Conservation (phyloP, 2,888 invertebrate species). For the Lycia hirtaria region DNA sequence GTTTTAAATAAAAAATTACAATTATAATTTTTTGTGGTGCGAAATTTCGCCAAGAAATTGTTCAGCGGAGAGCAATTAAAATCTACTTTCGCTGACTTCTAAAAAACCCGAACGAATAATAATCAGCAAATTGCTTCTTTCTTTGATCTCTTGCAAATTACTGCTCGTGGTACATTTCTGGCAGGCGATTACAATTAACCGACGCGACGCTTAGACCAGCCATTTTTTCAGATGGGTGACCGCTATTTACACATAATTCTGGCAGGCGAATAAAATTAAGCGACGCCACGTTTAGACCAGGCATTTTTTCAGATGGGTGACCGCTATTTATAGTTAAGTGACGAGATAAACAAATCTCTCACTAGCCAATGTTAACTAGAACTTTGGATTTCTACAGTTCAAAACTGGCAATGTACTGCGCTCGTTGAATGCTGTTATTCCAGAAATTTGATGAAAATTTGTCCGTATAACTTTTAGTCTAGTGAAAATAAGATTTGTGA, state of each 20-base stretch:
- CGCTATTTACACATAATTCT: no score
- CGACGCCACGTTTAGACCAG: not conserved
- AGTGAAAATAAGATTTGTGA: no score
- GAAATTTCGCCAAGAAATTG: conserved; percentile 27
- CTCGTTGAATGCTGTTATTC: not conserved
- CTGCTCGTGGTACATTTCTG: not conserved
- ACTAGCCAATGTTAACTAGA: no score
- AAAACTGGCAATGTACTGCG: not conserved
- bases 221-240: not conserved
- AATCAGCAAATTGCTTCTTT: not conserved
- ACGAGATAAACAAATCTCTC: no score
- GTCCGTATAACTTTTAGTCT: no score
- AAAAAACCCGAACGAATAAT: not conserved
- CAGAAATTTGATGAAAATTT: no score
- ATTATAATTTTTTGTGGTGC: conserved; percentile 24
- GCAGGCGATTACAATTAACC: not conserved
- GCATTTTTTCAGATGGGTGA: not conserved
- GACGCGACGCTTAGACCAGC: not conserved
- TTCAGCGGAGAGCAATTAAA: conserved; percentile 14
- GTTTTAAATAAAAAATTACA: no score
- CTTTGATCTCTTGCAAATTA: not conserved
- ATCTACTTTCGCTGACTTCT: conserved; percentile 15
- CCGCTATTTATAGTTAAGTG: no score
- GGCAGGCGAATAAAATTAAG: not conserved
- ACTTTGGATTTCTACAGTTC: no score